Evolutionary conservation across 1,140 invertebrate genomes (phyloP).

Genomic region (Drosophila repleta): DNA sequence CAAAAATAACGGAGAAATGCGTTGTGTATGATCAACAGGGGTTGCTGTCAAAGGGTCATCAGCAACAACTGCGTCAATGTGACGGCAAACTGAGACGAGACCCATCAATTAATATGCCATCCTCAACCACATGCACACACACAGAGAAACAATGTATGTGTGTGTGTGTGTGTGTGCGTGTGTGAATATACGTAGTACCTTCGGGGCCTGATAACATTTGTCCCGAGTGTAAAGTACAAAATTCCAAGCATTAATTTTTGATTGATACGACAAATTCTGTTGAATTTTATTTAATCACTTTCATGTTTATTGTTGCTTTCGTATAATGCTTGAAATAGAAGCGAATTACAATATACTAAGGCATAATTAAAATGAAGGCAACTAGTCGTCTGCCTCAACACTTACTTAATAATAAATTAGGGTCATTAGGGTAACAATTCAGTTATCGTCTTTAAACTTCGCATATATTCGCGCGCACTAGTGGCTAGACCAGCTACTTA

Average conservation of each 20-base stretch:
- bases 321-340: conserved; percentile 9
- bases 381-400: conserved; percentile 13
- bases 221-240: conserved; percentile 63
- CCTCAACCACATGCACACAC: background rate
- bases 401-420: conserved; percentile 16
- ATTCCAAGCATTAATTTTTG: conserved; percentile 50
- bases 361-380: conserved; percentile 30
- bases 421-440: conserved; percentile 1
- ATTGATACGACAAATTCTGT: conserved; percentile 16
- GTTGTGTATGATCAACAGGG: conserved; percentile 8
- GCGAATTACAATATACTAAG: conserved; percentile 34
- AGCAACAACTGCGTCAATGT: conserved; percentile 43
- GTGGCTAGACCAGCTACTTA: conserved; percentile 31
- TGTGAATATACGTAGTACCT: conserved; percentile 1
- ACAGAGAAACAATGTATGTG: background rate
- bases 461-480: conserved; percentile 2
- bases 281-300: conserved; percentile 44
- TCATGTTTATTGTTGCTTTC: conserved; percentile 48
- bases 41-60: conserved; percentile 37
- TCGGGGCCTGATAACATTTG: conserved; percentile 45
- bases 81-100: conserved; percentile 45
- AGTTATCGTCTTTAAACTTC: conserved; percentile 18
- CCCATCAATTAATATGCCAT: conserved; percentile 30
- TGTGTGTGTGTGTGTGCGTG: background rate
- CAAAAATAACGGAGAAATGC: conserved; percentile 16